Evolutionary conservation across 2,113 vertebrate species (phyloP), one percentile per base, ranked within the genome.

Genomic region (Leucopsar rothschildi): DNA sequence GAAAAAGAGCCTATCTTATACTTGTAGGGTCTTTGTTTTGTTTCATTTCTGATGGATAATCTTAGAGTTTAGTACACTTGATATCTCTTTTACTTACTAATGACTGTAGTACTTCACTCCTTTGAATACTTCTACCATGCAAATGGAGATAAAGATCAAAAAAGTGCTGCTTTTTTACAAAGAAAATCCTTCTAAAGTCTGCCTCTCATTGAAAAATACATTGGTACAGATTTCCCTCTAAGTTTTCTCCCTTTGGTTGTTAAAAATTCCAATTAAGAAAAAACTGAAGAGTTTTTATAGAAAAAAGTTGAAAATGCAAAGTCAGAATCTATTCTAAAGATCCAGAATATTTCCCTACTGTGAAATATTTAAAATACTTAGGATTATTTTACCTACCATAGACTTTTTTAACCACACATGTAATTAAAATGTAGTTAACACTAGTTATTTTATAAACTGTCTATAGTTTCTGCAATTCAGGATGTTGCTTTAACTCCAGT

Each of bases 41-140:
- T 91, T 97, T 97, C 69, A 83, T 95, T 97, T 96, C 90, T 86
- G 64, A 49, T 91, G 83, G 83, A 86, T 96, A 92, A 95, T 90
- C 92, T 94, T 93, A 37, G 83, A 90, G 68, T 93, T 94, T 88
- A 90, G 59, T 68, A 53, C 50, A 86, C 40, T 85, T 89, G 85
- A 95, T 95, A 84, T 66, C 88, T 94, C 78, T 85, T 92, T 95
- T 93, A 73, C 78, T 82, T 92, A 92, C 87, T 95, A 91, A 95
- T 95, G 82, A 68, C 69, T 80, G 72, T 81, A 92, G 90, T 95
- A 80, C 61, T 90, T 86, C 72, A 80, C 35, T 84, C 61, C 59
- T 69, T 88, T 93, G 92, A 96, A 94, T 95, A 50, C 23, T 93
- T 90, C 64, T 76, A 88, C 82, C 81, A 68, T 95, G 59, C 69